Conservation (phyloP, 2,113 vertebrate genomes). For the Zapornia atra region DNA sequence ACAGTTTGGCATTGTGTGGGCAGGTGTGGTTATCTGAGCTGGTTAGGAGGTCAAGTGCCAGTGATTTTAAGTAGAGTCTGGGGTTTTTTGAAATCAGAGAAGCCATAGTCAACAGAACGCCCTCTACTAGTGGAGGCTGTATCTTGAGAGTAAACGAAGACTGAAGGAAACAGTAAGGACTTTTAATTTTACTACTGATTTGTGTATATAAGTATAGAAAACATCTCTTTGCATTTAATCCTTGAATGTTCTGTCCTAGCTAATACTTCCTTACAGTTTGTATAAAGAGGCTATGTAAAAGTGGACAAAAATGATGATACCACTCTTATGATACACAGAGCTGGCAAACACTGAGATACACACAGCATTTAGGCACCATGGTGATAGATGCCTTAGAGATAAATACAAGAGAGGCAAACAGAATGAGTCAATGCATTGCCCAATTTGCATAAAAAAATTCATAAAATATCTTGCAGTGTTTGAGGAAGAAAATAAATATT, state of each 20-base stretch:
- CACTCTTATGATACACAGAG: background rate
- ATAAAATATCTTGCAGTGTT: constrained; percentile 44
- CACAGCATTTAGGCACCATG: constrained; percentile 31
- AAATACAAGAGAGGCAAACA: constrained; percentile 41
- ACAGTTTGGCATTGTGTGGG: background rate
- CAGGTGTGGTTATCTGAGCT: background rate
- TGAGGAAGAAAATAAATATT: constrained; percentile 56
- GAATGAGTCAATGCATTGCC: background rate
- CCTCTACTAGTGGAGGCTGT: background rate
- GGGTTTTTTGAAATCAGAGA: background rate
- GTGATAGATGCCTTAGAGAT: constrained; percentile 44
- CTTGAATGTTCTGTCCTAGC: background rate
- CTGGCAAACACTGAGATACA: background rate
- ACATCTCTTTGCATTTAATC: background rate
- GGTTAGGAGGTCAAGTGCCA: background rate
- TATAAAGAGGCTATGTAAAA: background rate
- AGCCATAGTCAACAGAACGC: background rate
- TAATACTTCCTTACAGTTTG: background rate
- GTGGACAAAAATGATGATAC: background rate
- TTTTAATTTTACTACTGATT: background rate
- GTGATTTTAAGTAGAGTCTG: background rate
- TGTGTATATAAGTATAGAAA: background rate
- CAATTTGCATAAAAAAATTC: constrained; percentile 44
- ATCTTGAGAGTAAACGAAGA: background rate
- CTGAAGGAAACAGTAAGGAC: background rate